Conservation (phyloP, 2,888 invertebrate species). For the Odiellus spinosus region DNA sequence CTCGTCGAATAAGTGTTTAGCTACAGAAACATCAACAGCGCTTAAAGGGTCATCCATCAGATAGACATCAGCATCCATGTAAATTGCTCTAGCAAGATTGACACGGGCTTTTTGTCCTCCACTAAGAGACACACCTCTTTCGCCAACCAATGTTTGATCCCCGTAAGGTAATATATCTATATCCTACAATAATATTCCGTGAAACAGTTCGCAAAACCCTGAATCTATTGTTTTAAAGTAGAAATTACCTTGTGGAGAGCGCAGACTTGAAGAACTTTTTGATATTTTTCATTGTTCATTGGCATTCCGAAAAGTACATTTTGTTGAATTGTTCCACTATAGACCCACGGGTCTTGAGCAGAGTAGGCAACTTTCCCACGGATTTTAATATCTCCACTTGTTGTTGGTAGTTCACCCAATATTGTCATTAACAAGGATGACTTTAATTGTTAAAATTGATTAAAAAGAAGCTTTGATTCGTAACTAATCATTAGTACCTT, state of each 20-base stretch:
- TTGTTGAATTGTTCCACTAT: constrained; percentile 59
- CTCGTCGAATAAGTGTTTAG: constrained; percentile 33
- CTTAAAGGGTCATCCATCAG: constrained; percentile 35
- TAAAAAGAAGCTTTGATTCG: no score
- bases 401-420: constrained; percentile 49
- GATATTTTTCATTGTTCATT: constrained; percentile 38
- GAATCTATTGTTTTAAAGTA: no score
- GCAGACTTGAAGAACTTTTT: constrained; percentile 34
- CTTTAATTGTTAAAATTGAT: constrained; percentile 18
- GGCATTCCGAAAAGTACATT: constrained; percentile 79
- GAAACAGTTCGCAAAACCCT: constrained; percentile 2
- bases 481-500: no score
- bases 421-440: constrained; percentile 38
- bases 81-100: constrained; percentile 33
- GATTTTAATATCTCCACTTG: constrained; percentile 43
- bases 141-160: constrained; percentile 64
- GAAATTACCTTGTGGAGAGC: constrained; percentile 31
- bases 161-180: constrained; percentile 40
- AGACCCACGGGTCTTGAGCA: constrained; percentile 54
- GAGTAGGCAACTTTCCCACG: constrained; percentile 47
- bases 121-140: constrained; percentile 73
- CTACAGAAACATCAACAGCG: constrained; percentile 34
- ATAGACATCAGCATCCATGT: constrained; percentile 33
- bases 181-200: constrained; percentile 8
- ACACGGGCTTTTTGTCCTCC: constrained; percentile 83